phyloP scores from a whole-genome alignment of 2,797 vertebrate species.

The Sebastes goodei region DNA sequence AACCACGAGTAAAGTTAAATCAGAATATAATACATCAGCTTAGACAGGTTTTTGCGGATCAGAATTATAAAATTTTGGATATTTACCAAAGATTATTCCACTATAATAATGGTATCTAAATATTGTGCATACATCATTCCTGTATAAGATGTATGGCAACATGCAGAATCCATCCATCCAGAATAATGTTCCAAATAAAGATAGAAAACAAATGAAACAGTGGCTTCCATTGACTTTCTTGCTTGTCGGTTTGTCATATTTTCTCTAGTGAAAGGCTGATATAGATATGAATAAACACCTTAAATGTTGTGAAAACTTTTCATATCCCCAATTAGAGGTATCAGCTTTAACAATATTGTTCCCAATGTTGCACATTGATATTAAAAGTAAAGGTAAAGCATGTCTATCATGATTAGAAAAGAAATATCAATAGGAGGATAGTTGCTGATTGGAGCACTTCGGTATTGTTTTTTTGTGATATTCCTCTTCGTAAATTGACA shows the following conservation, averaged over 20 bases:
- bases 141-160: slow-evolving; percentile 74
- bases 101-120: neutral
- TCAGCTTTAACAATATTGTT: slow-evolving; percentile 53
- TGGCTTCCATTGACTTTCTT: slow-evolving; percentile 83
- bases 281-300: slow-evolving; percentile 10
- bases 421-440: slow-evolving; percentile 76
- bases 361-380: slow-evolving; percentile 85
- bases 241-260: slow-evolving; percentile 49
- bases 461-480: slow-evolving; percentile 61
- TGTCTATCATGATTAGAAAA: slow-evolving; percentile 80
- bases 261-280: slow-evolving; percentile 1
- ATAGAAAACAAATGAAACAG: slow-evolving; percentile 50
- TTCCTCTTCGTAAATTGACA: slow-evolving; percentile 74
- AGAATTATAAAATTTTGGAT: slow-evolving; percentile 1
- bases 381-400: slow-evolving; percentile 83
- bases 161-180: slow-evolving; percentile 57
- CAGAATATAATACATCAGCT: neutral
- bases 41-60: neutral
- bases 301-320: neutral
- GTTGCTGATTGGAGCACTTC: slow-evolving; percentile 67
- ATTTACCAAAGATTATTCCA: slow-evolving; percentile 5
- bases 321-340: neutral
- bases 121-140: slow-evolving; percentile 71
- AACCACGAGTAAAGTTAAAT: slow-evolving; percentile 24
- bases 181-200: slow-evolving; percentile 43